Conservation (phyloP, 2,888 invertebrate species). For the Acrocera orbiculus region DNA sequence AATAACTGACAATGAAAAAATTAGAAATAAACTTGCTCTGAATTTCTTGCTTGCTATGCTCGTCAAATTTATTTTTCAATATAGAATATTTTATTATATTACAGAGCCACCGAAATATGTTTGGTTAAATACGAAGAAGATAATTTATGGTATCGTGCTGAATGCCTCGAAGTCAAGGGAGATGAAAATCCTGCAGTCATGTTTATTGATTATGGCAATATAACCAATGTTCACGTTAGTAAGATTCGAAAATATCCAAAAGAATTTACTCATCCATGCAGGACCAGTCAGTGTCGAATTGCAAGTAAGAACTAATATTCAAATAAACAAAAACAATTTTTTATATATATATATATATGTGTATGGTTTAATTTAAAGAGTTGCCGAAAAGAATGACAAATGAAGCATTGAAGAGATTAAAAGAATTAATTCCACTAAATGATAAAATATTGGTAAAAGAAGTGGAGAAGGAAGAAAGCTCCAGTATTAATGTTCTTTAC, state of each 20-base stretch:
- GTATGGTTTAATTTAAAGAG: too few relatives aligned
- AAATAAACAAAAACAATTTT: too few relatives aligned
- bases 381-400: too few relatives aligned
- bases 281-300: slow-evolving; percentile 21
- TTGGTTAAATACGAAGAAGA: slow-evolving; percentile 18
- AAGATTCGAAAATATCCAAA: slow-evolving; percentile 24
- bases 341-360: too few relatives aligned
- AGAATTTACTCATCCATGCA: slow-evolving; percentile 20
- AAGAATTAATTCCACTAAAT: too few relatives aligned
- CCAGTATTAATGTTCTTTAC: too few relatives aligned
- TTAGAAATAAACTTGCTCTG: too few relatives aligned
- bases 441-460: too few relatives aligned
- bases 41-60: too few relatives aligned
- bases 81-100: neutral
- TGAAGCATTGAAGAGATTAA: too few relatives aligned
- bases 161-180: slow-evolving; percentile 23
- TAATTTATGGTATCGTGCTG: slow-evolving; percentile 24
- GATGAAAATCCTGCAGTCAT: slow-evolving; percentile 26
- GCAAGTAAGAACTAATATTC: slow-evolving; percentile 13
- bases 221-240: slow-evolving; percentile 17
- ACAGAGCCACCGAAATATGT: slow-evolving; percentile 22
- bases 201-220: slow-evolving; percentile 27
- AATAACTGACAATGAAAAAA: too few relatives aligned
- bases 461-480: too few relatives aligned
- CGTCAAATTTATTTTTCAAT: neutral